These are phyloP conservation scores for Dallia pectoralis DNA, from an alignment of 2,797 vertebrate genomes.

Conservation along the genomic window DNA sequence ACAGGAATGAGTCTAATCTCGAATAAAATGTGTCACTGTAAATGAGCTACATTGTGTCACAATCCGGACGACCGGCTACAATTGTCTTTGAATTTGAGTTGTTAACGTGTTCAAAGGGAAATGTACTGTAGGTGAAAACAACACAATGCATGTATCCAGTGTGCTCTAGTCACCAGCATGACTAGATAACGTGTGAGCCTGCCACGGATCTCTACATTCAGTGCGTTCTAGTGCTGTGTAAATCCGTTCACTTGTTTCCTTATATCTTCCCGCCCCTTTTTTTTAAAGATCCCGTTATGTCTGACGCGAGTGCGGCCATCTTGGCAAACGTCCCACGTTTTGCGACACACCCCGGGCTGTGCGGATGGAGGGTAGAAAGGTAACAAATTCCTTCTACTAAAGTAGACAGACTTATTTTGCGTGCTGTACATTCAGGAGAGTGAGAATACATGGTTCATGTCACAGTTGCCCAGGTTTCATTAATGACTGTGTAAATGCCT, in stretches of 20 bases:
- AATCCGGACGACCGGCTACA: not conserved
- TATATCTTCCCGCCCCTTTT: not conserved
- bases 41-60: not conserved
- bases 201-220: not conserved
- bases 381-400: not conserved
- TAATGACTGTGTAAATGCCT: not conserved
- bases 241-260: not conserved
- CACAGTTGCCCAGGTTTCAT: not conserved
- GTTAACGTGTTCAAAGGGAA: not conserved
- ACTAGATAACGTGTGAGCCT: not conserved
- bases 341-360: not conserved
- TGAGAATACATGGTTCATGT: not conserved
- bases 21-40: not conserved
- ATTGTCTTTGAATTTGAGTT: not conserved
- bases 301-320: not conserved
- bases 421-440: not conserved
- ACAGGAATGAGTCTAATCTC: not conserved
- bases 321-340: not conserved
- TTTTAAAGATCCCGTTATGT: not conserved
- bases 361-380: not conserved
- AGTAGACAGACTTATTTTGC: not conserved
- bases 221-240: not conserved
- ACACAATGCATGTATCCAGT: not conserved
- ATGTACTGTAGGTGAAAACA: not conserved
- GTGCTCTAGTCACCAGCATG: not conserved